A percentile compares a stretch with the other conserved stretches of the same genome.
phyloP scores from a whole-genome alignment of 1,140 invertebrate genomes.

The Portunus trituberculatus region DNA sequence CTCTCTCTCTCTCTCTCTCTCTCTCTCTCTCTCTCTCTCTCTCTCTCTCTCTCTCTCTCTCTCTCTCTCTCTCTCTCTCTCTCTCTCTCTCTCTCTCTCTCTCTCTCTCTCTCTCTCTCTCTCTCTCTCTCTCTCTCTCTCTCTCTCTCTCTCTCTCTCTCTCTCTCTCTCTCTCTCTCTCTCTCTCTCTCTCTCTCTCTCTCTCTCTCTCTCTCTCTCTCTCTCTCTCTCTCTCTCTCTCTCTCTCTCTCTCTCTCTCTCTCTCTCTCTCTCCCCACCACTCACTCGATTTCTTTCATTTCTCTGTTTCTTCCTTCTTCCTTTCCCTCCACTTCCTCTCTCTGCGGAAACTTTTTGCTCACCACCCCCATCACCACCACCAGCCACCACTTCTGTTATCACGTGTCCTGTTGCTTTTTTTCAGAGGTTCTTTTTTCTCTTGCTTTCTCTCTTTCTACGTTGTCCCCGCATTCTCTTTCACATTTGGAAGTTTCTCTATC shows the following conservation, averaged over 20 bases:
- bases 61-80: too few species aligned
- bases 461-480: not conserved
- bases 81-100: not conserved
- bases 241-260: constrained; percentile 11
- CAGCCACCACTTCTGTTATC: not conserved
- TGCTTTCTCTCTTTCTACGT: not conserved
- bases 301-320: not conserved
- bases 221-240: constrained; percentile 18
- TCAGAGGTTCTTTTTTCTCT: not conserved
- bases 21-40: too few species aligned
- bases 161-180: not conserved
- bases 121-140: too few species aligned
- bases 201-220: constrained; percentile 18
- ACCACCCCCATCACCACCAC: not conserved
- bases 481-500: not conserved
- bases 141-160: not conserved
- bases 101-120: too few species aligned
- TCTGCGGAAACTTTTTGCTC: too few species aligned
- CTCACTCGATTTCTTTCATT: not conserved
- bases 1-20: not conserved
- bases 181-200: not conserved
- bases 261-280: not conserved
- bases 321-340: not conserved
- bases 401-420: not conserved
- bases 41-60: too few species aligned